Evolutionary conservation across 2,797 vertebrate genomes (phyloP).

Genomic region (Scolopax bukidnonensis): DNA sequence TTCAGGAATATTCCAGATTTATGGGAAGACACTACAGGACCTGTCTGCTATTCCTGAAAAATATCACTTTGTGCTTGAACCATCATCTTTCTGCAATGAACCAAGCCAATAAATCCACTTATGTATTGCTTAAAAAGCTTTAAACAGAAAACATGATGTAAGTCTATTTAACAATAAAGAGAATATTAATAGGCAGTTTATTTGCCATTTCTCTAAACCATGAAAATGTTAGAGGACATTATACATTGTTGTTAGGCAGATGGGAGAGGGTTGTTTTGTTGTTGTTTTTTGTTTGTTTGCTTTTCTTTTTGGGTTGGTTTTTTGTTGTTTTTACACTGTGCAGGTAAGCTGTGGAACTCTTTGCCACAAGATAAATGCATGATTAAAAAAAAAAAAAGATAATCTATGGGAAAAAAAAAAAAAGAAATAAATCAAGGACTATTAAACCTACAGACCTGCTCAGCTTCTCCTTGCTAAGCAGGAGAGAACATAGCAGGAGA

Average conservation of each 20-base stretch:
- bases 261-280: not conserved
- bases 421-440: not conserved
- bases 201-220: not conserved
- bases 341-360: not conserved
- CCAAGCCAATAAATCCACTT: slow-evolving; percentile 20
- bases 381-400: not conserved
- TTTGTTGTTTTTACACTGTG: not conserved
- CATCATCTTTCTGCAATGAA: slow-evolving; percentile 44
- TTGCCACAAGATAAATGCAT: not conserved
- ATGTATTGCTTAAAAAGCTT: slow-evolving; percentile 1
- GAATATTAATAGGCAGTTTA: not conserved
- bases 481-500: not conserved
- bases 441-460: not conserved
- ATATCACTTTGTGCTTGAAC: slow-evolving; percentile 51
- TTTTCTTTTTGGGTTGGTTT: not conserved
- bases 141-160: not conserved
- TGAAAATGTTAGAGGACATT: not conserved
- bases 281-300: not conserved
- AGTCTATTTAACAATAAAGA: not conserved
- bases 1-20: slow-evolving; percentile 46
- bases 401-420: not conserved
- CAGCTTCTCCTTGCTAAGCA: not conserved
- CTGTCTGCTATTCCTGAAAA: slow-evolving; percentile 70
- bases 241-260: not conserved
- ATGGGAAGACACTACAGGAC: slow-evolving; percentile 58